These are phyloP conservation scores for Altica lythri DNA, from an alignment of 2,888 invertebrate genomes.

Conservation along the genomic window DNA sequence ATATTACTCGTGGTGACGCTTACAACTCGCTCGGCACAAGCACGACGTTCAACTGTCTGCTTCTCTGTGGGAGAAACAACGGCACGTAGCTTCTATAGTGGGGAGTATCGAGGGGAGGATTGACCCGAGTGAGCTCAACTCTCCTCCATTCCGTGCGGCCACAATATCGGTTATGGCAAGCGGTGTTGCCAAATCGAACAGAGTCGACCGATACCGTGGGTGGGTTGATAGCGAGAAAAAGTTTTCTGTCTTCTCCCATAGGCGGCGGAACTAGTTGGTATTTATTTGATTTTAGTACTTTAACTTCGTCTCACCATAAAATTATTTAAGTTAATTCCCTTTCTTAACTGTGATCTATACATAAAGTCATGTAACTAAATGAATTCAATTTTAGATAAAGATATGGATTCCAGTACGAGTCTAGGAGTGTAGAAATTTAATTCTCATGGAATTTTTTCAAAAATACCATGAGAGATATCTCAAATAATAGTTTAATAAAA, in stretches of 20 bases:
- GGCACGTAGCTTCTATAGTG: constrained; percentile 57
- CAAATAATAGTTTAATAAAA: no score
- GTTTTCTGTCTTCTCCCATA: constrained; percentile 14
- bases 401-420: no score
- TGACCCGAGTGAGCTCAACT: constrained; percentile 53
- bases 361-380: no score
- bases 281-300: no score
- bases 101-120: constrained; percentile 65
- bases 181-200: constrained; percentile 50
- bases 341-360: no score
- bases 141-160: constrained; percentile 58
- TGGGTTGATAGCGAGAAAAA: constrained; percentile 44
- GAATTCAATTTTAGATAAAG: no score
- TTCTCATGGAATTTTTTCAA: no score
- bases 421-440: no score
- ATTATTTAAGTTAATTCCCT: no score
- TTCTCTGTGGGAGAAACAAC: constrained; percentile 68
- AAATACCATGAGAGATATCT: no score
- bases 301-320: no score
- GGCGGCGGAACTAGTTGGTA: constrained; percentile 8
- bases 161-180: constrained; percentile 60
- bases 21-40: constrained; percentile 41
- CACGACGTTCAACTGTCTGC: constrained; percentile 57
- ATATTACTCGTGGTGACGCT: no score
- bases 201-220: constrained; percentile 52